Conservation (phyloP, 2,888 invertebrate species). For the Drosophila formosana region DNA sequence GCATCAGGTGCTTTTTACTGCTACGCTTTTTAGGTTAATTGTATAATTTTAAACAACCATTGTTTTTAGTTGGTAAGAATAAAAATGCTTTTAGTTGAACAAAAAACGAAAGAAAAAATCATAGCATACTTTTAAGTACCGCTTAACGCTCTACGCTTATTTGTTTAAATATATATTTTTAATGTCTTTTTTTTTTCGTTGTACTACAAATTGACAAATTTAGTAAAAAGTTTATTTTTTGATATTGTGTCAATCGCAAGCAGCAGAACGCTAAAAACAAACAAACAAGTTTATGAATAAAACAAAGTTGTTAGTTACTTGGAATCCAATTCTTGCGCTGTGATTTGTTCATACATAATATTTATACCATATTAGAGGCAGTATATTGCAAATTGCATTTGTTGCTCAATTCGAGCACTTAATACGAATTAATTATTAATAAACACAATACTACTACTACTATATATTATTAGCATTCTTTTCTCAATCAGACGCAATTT, state of each 20-base stretch:
- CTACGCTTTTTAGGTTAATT: slow-evolving; percentile 32
- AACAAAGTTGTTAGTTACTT: slow-evolving; percentile 8
- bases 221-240: slow-evolving; percentile 42
- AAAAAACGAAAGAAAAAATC: slow-evolving; percentile 9
- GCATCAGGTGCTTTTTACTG: slow-evolving; percentile 45
- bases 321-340: slow-evolving; percentile 18
- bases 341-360: slow-evolving; percentile 29
- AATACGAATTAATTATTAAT: neutral
- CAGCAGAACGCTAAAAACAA: slow-evolving; percentile 37
- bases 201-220: slow-evolving; percentile 43
- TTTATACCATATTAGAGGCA: slow-evolving; percentile 34
- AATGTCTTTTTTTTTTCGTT: slow-evolving; percentile 31
- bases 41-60: slow-evolving; percentile 12
- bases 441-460: slow-evolving; percentile 17
- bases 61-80: slow-evolving; percentile 24
- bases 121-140: slow-evolving; percentile 55
- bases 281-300: neutral
- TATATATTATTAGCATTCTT: slow-evolving; percentile 49
- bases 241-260: slow-evolving; percentile 83
- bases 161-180: slow-evolving; percentile 15
- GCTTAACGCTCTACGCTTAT: slow-evolving; percentile 25
- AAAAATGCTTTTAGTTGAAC: neutral
- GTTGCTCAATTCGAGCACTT: slow-evolving; percentile 31
- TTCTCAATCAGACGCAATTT: slow-evolving; percentile 44
- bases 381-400: slow-evolving; percentile 34